These are phyloP conservation scores for Apamea crenata DNA, from an alignment of 2,888 invertebrate species.

Conservation along the genomic window DNA sequence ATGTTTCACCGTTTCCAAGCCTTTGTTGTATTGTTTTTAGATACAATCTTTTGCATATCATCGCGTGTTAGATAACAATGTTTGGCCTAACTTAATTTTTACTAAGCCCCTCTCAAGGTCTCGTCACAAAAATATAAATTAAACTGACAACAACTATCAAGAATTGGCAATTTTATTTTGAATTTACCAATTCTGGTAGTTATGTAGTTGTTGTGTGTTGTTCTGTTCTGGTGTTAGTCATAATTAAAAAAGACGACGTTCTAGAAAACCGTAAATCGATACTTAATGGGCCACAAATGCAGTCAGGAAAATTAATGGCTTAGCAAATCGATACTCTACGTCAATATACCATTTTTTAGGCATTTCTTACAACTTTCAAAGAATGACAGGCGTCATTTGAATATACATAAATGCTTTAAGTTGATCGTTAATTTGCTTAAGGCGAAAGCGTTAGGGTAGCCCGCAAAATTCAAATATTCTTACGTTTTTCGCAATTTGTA, in stretches of 20 bases:
- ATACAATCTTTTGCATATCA: not conserved
- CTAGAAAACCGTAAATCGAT: not conserved
- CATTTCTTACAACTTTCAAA: not conserved
- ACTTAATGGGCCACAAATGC: not conserved
- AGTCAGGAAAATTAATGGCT: no score
- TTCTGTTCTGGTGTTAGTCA: no score
- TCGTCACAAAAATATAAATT: not conserved
- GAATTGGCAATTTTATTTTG: no score
- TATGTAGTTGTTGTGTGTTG: no score
- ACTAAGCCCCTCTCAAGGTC: constrained; percentile 4
- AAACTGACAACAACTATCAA: not conserved
- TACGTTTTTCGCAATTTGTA: no score
- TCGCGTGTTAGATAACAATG: constrained; percentile 19
- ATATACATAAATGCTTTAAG: not conserved
- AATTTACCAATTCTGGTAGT: no score
- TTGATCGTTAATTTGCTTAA: not conserved
- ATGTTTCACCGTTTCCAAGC: constrained; percentile 1
- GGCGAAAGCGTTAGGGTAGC: no score
- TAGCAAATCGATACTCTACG: not conserved
- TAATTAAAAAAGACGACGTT: not conserved
- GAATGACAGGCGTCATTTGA: not conserved
- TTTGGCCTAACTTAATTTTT: constrained; percentile 7
- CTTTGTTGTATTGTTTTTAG: constrained; percentile 28
- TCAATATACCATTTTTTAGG: not conserved
- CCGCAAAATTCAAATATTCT: no score